Evolutionary conservation across 2,888 invertebrate species (phyloP).

Genomic region (Oligia latruncula): DNA sequence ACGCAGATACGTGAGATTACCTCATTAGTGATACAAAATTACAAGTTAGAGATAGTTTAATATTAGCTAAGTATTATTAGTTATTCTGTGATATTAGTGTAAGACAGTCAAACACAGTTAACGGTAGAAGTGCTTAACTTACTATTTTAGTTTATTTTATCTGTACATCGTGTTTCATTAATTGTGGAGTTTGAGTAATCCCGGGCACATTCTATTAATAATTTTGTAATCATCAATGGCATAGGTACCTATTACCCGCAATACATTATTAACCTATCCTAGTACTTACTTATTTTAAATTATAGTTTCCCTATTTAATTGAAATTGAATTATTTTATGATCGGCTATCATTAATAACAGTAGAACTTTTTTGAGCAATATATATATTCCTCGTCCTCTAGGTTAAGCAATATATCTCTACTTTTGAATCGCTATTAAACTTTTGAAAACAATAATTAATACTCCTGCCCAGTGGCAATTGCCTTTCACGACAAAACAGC

Average conservation of each 20-base stretch:
- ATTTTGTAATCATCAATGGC: not conserved
- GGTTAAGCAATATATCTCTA: not conserved
- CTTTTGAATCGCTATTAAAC: not conserved
- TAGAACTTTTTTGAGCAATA: not conserved
- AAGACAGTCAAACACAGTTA: not conserved
- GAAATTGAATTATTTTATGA: not conserved
- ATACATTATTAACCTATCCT: not conserved
- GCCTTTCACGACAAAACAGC: too few species aligned
- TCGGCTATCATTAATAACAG: not conserved
- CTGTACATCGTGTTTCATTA: not conserved
- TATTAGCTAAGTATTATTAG: not conserved
- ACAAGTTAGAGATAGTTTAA: not conserved
- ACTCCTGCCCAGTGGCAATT: not conserved
- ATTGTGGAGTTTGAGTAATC: not conserved
- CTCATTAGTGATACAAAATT: not conserved
- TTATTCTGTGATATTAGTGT: not conserved
- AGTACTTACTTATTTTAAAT: not conserved
- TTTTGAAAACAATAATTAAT: not conserved
- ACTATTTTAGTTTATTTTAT: not conserved
- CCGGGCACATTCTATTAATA: not conserved
- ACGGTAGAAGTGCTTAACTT: not conserved
- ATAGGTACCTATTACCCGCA: not conserved
- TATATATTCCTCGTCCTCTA: not conserved
- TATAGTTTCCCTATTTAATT: not conserved
- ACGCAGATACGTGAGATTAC: not conserved